Conservation (phyloP, 2,113 vertebrate species). For the Turdus rufiventris region DNA sequence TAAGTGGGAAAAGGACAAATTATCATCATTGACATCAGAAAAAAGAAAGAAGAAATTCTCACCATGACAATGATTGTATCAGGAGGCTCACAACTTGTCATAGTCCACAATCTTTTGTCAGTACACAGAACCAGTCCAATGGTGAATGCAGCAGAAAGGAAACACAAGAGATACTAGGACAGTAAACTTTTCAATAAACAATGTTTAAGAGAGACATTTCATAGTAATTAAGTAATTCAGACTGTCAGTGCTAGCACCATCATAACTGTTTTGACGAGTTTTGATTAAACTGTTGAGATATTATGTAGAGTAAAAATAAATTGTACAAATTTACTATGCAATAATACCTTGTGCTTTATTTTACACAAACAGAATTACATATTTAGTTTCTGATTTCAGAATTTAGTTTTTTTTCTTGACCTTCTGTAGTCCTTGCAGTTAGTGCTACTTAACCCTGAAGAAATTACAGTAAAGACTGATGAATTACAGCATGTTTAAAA, state of each 20-base stretch:
- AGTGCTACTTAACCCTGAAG: not conserved
- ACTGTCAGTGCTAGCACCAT: not conserved
- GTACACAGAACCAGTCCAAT: not conserved
- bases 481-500: not conserved
- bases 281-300: not conserved
- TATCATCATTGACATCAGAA: not conserved
- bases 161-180: not conserved
- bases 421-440: not conserved
- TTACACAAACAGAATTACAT: not conserved
- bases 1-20: not conserved
- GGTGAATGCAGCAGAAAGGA: not conserved
- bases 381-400: not conserved
- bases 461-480: not conserved
- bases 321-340: not conserved
- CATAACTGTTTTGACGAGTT: not conserved
- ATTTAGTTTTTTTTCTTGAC: not conserved
- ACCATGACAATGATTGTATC: not conserved
- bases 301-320: not conserved
- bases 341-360: not conserved
- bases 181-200: not conserved
- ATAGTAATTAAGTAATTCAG: not conserved
- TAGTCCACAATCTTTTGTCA: not conserved
- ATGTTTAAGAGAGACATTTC: not conserved
- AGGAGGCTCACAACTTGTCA: not conserved
- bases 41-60: not conserved